These are phyloP conservation scores for Brachyrhaphis roseni DNA, from an alignment of 2,797 vertebrate species.

Conservation along the genomic window DNA sequence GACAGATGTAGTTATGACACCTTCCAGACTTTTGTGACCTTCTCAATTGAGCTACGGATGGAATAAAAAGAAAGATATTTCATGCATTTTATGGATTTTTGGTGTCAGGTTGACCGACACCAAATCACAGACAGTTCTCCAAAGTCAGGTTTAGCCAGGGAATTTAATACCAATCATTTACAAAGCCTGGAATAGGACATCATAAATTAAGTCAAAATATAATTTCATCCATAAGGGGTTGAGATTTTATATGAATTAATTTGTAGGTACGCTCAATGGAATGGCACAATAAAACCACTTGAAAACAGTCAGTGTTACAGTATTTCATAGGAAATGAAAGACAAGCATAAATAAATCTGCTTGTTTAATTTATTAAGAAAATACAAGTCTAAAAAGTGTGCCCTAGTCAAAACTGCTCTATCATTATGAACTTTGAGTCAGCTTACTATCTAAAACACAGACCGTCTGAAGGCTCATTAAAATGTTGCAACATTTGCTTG, in stretches of 20 bases:
- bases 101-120: not conserved
- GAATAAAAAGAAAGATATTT: not conserved
- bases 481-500: not conserved
- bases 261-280: too few relatives aligned
- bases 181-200: too few relatives aligned
- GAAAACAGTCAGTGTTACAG: too few relatives aligned
- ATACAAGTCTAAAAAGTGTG: not conserved
- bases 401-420: not conserved
- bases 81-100: slow-evolving; percentile 8
- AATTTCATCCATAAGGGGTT: too few relatives aligned
- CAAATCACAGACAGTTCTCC: not conserved
- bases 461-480: not conserved
- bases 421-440: not conserved
- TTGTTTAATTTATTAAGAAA: not conserved
- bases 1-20: slow-evolving; percentile 23
- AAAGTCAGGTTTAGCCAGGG: too few relatives aligned
- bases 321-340: not conserved
- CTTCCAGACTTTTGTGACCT: slow-evolving; percentile 24
- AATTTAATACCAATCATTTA: too few relatives aligned
- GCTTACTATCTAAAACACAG: not conserved
- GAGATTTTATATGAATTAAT: too few relatives aligned
- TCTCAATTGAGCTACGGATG: slow-evolving; percentile 16
- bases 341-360: not conserved
- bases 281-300: too few relatives aligned
- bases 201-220: too few relatives aligned